Evolutionary conservation across 2,888 invertebrate genomes (phyloP).

Genomic region (Dastarcus helophoroides): DNA sequence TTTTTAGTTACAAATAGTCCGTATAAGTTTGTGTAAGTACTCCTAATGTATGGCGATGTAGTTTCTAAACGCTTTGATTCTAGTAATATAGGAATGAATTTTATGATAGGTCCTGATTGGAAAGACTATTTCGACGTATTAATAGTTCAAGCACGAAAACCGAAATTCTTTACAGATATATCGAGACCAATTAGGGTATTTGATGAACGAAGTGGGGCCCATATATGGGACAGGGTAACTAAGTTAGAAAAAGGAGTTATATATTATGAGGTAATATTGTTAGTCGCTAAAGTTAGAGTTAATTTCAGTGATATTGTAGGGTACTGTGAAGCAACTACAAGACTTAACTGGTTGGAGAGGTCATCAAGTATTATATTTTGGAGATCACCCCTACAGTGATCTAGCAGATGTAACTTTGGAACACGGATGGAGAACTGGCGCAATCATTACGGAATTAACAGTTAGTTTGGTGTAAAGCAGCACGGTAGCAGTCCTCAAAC

Average conservation of each 20-base stretch:
- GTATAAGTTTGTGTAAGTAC: conserved; percentile 62
- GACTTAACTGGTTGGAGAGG: conserved; percentile 88
- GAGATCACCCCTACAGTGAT: conserved; percentile 96
- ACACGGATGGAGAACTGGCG: conserved; percentile 96
- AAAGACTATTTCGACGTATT: conserved; percentile 85
- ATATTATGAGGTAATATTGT: conserved; percentile 66
- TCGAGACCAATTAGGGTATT: conserved; percentile 83
- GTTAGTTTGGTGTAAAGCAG: too few relatives aligned
- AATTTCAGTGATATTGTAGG: conserved; percentile 45
- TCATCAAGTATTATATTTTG: conserved; percentile 89
- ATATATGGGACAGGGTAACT: conserved; percentile 86
- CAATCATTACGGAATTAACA: conserved; percentile 88
- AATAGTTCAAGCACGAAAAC: conserved; percentile 90
- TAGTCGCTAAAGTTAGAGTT: too few relatives aligned
- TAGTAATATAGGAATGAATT: conserved; percentile 86
- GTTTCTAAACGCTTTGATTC: too few relatives aligned
- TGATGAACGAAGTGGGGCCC: conserved; percentile 67
- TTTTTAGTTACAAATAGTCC: conserved; percentile 97
- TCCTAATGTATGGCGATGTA: too few relatives aligned
- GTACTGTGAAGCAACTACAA: conserved; percentile 84
- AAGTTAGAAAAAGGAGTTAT: conserved; percentile 77
- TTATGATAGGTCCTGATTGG: conserved; percentile 82
- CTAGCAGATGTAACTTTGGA: conserved; percentile 91
- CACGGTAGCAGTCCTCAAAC: too few relatives aligned
- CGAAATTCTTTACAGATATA: conserved; percentile 88